A percentile compares a stretch with the other conserved stretches of the same genome.
Evolutionary conservation across 2,888 invertebrate species (phyloP).

Genomic region (Amiota minor): DNA sequence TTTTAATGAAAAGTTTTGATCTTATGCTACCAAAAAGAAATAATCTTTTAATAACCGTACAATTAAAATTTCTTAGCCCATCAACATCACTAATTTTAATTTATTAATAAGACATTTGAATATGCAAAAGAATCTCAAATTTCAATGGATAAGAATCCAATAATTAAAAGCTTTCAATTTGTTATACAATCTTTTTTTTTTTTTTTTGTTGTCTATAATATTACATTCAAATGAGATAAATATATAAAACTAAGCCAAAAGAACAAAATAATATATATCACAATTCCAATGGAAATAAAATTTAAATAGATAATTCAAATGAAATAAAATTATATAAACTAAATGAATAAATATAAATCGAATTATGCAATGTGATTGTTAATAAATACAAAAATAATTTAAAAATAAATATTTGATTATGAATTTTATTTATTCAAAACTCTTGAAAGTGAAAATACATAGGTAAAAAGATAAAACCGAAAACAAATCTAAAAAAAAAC

Average conservation of each 20-base stretch:
- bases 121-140: too few relatives aligned
- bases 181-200: too few relatives aligned
- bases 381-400: constrained; percentile 23
- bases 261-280: constrained; percentile 27
- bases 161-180: too few relatives aligned
- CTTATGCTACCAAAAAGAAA: too few relatives aligned
- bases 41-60: too few relatives aligned
- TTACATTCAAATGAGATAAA: neutral
- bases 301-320: constrained; percentile 24
- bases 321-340: constrained; percentile 20
- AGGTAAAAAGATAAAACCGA: constrained; percentile 1
- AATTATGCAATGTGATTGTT: constrained; percentile 58
- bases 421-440: neutral
- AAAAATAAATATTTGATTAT: neutral
- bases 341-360: constrained; percentile 35
- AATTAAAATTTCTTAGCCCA: too few relatives aligned
- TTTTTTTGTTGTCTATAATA: neutral
- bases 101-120: too few relatives aligned
- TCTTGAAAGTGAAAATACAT: neutral
- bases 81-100: too few relatives aligned
- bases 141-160: too few relatives aligned
- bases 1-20: too few relatives aligned
- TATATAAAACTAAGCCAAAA: neutral
- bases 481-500: neutral
- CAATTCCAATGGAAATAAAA: constrained; percentile 60